These are phyloP conservation scores for Anabas testudineus DNA, from an alignment of 2,797 vertebrate species.

Conservation along the genomic window DNA sequence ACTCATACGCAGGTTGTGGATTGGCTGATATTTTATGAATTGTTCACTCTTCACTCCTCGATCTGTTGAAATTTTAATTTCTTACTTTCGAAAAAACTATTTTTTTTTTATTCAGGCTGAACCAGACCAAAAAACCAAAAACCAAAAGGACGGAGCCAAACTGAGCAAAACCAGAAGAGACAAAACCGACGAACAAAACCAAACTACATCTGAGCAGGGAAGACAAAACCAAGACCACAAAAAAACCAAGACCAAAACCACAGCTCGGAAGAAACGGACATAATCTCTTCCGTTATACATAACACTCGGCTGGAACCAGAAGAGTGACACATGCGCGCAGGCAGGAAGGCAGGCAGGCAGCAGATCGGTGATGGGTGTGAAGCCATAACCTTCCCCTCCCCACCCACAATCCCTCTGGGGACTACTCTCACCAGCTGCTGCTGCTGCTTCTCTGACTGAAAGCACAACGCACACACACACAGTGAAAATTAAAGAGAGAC, in stretches of 20 bases:
- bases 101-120: not conserved
- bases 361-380: constrained; percentile 63
- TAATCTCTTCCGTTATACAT: not conserved
- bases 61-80: not conserved
- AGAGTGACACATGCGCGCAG: constrained; percentile 14
- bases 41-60: not conserved
- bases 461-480: constrained; percentile 24
- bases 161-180: not conserved
- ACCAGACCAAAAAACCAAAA: not conserved
- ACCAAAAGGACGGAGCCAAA: not conserved
- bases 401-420: constrained; percentile 72
- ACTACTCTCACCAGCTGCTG: constrained; percentile 67
- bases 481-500: constrained; percentile 21
- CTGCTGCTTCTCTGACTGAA: constrained; percentile 37
- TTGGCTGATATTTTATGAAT: not conserved
- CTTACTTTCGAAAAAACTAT: not conserved
- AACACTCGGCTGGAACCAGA: constrained; percentile 1
- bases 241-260: no score
- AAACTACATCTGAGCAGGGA: no score
- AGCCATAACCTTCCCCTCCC: constrained; percentile 71
- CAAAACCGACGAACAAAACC: no score
- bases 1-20: no score
- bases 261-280: not conserved
- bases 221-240: no score
- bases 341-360: constrained; percentile 40